A percentile compares a stretch with the other conserved stretches of the same genome.
These are phyloP conservation scores for Colletes gigas DNA, from an alignment of 1,140 invertebrate genomes.

Conservation along the genomic window DNA sequence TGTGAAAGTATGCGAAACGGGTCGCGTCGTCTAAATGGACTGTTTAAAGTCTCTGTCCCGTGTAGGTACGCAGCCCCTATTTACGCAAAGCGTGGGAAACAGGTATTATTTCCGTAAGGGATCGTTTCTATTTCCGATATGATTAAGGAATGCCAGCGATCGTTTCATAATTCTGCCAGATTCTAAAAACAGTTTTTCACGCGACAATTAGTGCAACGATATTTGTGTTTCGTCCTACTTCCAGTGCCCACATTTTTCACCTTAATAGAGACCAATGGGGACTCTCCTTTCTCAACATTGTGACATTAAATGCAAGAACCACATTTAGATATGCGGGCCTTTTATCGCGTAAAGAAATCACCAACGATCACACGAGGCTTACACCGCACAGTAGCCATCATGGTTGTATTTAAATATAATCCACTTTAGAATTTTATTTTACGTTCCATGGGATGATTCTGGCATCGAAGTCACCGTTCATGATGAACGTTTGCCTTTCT, in stretches of 20 bases:
- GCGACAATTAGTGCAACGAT: too few species aligned
- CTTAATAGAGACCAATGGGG: background rate
- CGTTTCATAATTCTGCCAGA: background rate
- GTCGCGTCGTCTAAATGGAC: slow-evolving; percentile 11
- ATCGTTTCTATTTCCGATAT: background rate
- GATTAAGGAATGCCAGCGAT: background rate
- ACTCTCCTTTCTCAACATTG: background rate
- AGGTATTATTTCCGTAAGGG: too few species aligned
- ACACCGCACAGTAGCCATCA: background rate
- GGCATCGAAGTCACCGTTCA: background rate
- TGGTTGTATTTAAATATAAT: background rate
- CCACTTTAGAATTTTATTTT: background rate
- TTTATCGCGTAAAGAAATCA: slow-evolving; percentile 4
- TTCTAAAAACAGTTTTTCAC: background rate
- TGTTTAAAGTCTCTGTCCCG: background rate
- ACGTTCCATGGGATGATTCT: background rate
- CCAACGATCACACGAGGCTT: slow-evolving; percentile 28
- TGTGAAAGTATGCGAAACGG: slow-evolving; percentile 6
- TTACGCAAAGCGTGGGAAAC: slow-evolving; percentile 31
- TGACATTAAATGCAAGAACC: background rate
- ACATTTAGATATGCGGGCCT: slow-evolving; percentile 28
- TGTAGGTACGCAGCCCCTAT: background rate
- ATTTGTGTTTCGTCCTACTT: too few species aligned
- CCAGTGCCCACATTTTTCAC: slow-evolving; percentile 17
- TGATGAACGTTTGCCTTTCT: background rate